A percentile compares a stretch with the other conserved stretches of the same genome.
phyloP scores from a whole-genome alignment of 2,888 invertebrate species.

The Lymantria monacha region DNA sequence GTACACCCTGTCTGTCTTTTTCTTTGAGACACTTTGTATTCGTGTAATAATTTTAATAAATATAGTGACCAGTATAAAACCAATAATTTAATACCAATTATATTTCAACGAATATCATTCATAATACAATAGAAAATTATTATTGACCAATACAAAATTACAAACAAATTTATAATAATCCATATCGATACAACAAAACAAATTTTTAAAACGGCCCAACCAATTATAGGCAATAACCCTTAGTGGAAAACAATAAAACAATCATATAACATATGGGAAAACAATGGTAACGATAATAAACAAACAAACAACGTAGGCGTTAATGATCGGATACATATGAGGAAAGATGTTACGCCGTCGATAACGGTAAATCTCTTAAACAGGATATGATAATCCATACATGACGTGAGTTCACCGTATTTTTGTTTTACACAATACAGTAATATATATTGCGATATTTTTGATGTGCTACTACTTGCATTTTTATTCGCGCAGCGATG shows the following conservation, averaged over 20 bases:
- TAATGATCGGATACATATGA: constrained; percentile 27
- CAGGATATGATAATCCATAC: constrained; percentile 9
- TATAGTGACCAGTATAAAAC: no score
- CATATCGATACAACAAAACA: constrained; percentile 9
- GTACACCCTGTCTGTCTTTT: no score
- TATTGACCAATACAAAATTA: constrained; percentile 1
- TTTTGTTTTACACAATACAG: neutral
- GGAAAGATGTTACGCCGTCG: constrained; percentile 14
- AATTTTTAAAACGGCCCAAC: constrained; percentile 30
- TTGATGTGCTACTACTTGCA: neutral
- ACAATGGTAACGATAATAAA: constrained; percentile 38
- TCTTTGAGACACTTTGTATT: no score
- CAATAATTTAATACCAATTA: no score
- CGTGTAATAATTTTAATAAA: no score
- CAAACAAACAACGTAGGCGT: constrained; percentile 36
- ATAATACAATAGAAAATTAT: neutral
- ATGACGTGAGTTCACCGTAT: constrained; percentile 8
- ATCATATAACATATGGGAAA: constrained; percentile 24
- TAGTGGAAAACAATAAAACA: constrained; percentile 44
- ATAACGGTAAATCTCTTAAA: constrained; percentile 17
- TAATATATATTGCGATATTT: constrained; percentile 1
- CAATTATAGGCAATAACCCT: constrained; percentile 40
- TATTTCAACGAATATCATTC: no score
- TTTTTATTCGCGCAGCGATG: no score
- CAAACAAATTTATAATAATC: constrained; percentile 7